These are phyloP conservation scores for Entosphenus tridentatus DNA, from an alignment of 2,113 vertebrate genomes.

Conservation along the genomic window DNA sequence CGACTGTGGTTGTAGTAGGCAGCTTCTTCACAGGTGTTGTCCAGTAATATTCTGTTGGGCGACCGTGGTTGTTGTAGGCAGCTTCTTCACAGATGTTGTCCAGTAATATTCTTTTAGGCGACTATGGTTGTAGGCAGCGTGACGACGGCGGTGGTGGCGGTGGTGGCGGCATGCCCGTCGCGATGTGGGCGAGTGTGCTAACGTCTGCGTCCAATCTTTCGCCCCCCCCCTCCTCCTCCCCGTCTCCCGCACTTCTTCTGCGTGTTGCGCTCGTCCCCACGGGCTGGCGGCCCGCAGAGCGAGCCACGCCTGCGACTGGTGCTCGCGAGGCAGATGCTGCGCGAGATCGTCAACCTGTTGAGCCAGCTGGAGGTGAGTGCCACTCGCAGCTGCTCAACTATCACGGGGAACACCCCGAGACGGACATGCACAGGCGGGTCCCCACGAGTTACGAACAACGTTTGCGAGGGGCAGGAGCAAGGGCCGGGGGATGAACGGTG, in stretches of 20 bases:
- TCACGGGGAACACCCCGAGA: not conserved
- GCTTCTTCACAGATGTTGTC: not conserved
- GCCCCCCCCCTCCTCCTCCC: not conserved
- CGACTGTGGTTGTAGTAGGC: not conserved
- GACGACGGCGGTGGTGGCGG: not conserved
- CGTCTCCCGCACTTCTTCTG: not conserved
- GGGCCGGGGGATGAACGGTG: not conserved
- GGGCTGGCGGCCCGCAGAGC: constrained; percentile 28
- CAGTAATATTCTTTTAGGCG: not conserved
- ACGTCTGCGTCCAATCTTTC: not conserved
- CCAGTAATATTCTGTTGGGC: not conserved
- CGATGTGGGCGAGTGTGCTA: not conserved
- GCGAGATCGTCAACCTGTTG: constrained; percentile 42
- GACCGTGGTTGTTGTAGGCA: too few species aligned
- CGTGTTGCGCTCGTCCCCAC: not conserved
- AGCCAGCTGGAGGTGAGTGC: constrained; percentile 44
- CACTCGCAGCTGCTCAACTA: too few species aligned
- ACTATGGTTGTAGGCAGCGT: not conserved
- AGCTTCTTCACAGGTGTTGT: not conserved
- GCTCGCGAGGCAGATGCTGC: constrained; percentile 53
- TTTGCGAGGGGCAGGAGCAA: not conserved
- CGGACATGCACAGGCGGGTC: not conserved
- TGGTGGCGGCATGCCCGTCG: not conserved
- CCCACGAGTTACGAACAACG: not conserved
- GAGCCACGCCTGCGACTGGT: constrained; percentile 56